Evolutionary conservation across 2,888 invertebrate genomes (phyloP).

Genomic region (Ceratothoa steindachneri): DNA sequence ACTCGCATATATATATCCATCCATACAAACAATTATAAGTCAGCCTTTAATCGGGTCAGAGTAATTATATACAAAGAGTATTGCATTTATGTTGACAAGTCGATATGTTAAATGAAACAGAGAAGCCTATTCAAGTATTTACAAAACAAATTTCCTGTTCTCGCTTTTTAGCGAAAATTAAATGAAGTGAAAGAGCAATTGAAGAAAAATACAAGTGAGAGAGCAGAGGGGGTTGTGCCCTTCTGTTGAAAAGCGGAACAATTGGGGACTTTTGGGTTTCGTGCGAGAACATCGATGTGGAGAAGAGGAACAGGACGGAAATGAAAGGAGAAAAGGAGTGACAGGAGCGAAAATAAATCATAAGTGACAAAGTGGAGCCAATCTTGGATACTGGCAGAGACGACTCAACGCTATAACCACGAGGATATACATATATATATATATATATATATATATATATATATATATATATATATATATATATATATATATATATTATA

Average conservation of each 20-base stretch:
- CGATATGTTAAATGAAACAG: not conserved
- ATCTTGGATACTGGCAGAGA: too few species aligned
- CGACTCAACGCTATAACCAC: too few species aligned
- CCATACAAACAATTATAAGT: too few species aligned
- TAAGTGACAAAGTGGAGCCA: too few species aligned
- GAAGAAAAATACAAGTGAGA: not conserved
- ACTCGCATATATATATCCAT: too few species aligned
- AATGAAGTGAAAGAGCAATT: not conserved
- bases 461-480: conserved; percentile 15
- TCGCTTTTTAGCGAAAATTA: not conserved
- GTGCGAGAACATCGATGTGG: too few species aligned
- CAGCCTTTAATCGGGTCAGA: too few species aligned
- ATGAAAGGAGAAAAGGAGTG: too few species aligned
- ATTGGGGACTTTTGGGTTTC: not conserved
- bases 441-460: conserved; percentile 21
- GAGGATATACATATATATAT: conserved; percentile 14
- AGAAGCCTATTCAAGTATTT: not conserved
- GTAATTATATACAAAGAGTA: conserved; percentile 1
- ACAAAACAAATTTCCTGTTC: not conserved
- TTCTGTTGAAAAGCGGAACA: not conserved
- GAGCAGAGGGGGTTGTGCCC: too few species aligned
- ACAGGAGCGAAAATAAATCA: too few species aligned
- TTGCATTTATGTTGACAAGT: conserved; percentile 3
- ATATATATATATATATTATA: not conserved
- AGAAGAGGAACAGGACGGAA: too few species aligned